These are phyloP conservation scores for Anadara kagoshimensis DNA, from an alignment of 1,140 invertebrate species.

Conservation along the genomic window DNA sequence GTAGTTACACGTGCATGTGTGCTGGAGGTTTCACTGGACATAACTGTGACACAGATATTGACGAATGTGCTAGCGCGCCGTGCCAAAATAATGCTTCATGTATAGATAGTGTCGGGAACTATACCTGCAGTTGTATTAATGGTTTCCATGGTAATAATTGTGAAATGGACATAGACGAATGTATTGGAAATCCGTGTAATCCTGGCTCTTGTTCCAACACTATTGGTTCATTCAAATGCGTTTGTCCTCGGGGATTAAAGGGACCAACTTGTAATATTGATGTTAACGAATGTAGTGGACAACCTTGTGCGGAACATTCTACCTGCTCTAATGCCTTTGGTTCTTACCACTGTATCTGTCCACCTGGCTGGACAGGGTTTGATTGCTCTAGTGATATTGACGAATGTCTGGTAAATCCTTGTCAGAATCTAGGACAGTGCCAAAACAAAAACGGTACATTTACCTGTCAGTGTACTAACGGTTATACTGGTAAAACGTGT, in stretches of 20 bases:
- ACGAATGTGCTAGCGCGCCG: slow-evolving; percentile 35
- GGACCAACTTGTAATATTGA: not conserved
- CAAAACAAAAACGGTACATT: slow-evolving; percentile 10
- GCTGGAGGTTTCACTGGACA: slow-evolving; percentile 38
- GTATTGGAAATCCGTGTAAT: not conserved
- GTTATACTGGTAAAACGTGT: slow-evolving; percentile 74
- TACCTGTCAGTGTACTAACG: slow-evolving; percentile 33
- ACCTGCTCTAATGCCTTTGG: not conserved
- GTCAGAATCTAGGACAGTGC: slow-evolving; percentile 10
- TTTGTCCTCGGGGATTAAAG: slow-evolving; percentile 21
- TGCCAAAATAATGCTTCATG: slow-evolving; percentile 55
- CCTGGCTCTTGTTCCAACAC: slow-evolving; percentile 41
- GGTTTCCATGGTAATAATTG: slow-evolving; percentile 51
- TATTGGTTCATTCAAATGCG: slow-evolving; percentile 36
- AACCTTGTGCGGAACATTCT: slow-evolving; percentile 4
- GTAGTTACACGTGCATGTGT: slow-evolving; percentile 15
- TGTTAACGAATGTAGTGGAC: not conserved
- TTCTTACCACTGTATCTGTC: not conserved
- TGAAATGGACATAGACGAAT: slow-evolving; percentile 8
- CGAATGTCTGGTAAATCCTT: slow-evolving; percentile 4
- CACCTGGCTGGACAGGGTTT: not conserved
- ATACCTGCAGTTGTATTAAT: slow-evolving; percentile 21
- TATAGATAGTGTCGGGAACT: slow-evolving; percentile 36
- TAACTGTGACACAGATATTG: slow-evolving; percentile 78
- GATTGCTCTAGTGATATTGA: slow-evolving; percentile 2